Evolutionary conservation across 1,140 invertebrate species (phyloP).

Genomic region (Drosophila erecta): DNA sequence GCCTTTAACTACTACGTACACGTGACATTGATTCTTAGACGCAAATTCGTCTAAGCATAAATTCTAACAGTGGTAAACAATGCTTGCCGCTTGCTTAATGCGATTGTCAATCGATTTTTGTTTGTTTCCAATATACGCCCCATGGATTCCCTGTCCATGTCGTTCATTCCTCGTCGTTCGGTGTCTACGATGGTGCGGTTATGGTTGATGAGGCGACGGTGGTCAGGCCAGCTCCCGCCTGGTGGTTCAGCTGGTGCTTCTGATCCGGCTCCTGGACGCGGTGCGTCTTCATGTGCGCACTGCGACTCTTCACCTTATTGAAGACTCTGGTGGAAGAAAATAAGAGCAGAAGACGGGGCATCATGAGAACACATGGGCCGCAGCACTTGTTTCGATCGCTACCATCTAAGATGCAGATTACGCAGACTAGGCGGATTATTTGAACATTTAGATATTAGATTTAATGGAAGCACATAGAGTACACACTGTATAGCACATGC

Average conservation of each 20-base stretch:
- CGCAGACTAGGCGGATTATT: slow-evolving; percentile 30
- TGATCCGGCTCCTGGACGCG: slow-evolving; percentile 90
- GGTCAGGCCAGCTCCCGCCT: slow-evolving; percentile 23
- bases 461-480: slow-evolving; percentile 50
- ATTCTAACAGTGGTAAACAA: slow-evolving; percentile 73
- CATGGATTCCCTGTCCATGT: slow-evolving; percentile 5
- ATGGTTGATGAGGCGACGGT: slow-evolving; percentile 34
- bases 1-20: slow-evolving; percentile 66
- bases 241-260: slow-evolving; percentile 36
- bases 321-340: slow-evolving; percentile 91
- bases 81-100: slow-evolving; percentile 74
- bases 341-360: slow-evolving; percentile 20
- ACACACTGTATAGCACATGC: slow-evolving; percentile 30
- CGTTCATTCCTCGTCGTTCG: neutral
- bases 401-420: slow-evolving; percentile 1
- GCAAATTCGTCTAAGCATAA: slow-evolving; percentile 54
- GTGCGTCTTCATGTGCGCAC: slow-evolving; percentile 99
- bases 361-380: slow-evolving; percentile 42
- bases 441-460: slow-evolving; percentile 59
- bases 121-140: slow-evolving; percentile 19
- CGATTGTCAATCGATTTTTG: slow-evolving; percentile 74
- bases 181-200: slow-evolving; percentile 34
- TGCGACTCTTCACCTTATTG: slow-evolving; percentile 98
- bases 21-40: slow-evolving; percentile 60
- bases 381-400: neutral